Base-by-base conservation (phyloP, 2,113 vertebrate genomes). In the Oreochromis niloticus region DNA sequence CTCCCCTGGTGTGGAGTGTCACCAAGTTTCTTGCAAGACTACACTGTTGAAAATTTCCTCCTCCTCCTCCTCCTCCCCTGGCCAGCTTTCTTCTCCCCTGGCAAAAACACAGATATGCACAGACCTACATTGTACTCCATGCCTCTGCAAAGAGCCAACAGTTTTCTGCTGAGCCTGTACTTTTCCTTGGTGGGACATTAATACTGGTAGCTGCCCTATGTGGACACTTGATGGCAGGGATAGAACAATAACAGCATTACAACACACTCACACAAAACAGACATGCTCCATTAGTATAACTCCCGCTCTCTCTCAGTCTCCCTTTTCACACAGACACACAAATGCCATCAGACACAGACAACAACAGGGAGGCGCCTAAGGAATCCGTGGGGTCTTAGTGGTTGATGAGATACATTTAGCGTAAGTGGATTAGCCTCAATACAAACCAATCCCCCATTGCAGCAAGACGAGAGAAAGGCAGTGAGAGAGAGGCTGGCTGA, bases 341-440 rank as follows among this genome's bases (percentile, higher is more conserved):
- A 88, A 93, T 91, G 68, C 89, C 93, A 88, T 87, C 91, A 91
- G 79, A 85, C 85, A 41, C 82, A 88, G 82, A 88, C 88, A 89
- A 94, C 88, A 94, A 89, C 85, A 86, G 86, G 85, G 92, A 93
- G 92, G 93, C 61, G 82, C 92, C 92, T 94, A 93, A 92, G 91
- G 93, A 95, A 94, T 94, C 94, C 34, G 82, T 87, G 94, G 91
- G 94, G 94, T 95, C 93, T 96, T 94, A 95, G 94, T 85, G 71
- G 88, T 92, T 95, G 94, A 95, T 86, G 91, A 95, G 93, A 95
- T 95, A 94, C 95, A 95, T 95, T 95, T 92, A 93, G 87, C 85
- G 88, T 95, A 96, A 96, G 91, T 96, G 95, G 95, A 96, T 96
- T 96, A 96, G 90, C 95, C 95, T 96, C 86, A 93, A 95, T 94